These are phyloP conservation scores for Ophiothrix spiculata DNA, from an alignment of 35 echinoderm and acorn worm species.

Conservation along the genomic window DNA sequence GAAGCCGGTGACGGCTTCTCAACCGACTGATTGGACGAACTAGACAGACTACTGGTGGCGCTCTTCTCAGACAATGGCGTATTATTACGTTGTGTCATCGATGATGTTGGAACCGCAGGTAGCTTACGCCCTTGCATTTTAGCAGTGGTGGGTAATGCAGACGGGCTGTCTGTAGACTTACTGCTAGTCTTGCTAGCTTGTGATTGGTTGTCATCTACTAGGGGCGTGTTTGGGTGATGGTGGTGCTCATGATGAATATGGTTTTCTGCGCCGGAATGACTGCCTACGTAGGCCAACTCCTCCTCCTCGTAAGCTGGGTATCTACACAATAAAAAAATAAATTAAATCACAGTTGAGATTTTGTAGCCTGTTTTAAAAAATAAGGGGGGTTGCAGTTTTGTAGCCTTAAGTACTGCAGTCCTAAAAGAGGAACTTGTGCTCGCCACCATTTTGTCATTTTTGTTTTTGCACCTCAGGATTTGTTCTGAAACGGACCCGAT, in stretches of 20 bases:
- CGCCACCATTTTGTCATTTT: too few relatives aligned
- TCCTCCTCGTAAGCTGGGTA: constrained; percentile 7
- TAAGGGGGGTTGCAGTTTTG: too few relatives aligned
- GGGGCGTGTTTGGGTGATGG: neutral
- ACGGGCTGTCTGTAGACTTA: neutral
- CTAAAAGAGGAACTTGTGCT: too few relatives aligned
- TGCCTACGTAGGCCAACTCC: constrained; percentile 2
- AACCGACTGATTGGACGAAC: neutral
- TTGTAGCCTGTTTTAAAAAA: too few relatives aligned
- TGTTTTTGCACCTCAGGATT: too few relatives aligned
- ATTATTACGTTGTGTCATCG: neutral
- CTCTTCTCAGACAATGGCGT: neutral
- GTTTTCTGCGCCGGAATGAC: neutral
- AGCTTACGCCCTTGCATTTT: neutral
- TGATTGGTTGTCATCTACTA: neutral
- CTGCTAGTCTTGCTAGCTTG: neutral
- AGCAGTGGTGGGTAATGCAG: neutral
- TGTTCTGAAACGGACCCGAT: too few relatives aligned
- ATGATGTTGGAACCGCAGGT: neutral
- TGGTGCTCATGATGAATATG: neutral
- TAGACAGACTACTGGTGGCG: constrained; percentile 8
- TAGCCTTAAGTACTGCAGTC: too few relatives aligned
- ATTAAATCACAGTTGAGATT: too few relatives aligned
- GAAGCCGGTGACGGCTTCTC: neutral
- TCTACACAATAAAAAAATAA: neutral